Evolutionary conservation across 2,888 invertebrate species (phyloP), one percentile per base, ranked within the genome.

Genomic region (Phengaris alcon): DNA sequence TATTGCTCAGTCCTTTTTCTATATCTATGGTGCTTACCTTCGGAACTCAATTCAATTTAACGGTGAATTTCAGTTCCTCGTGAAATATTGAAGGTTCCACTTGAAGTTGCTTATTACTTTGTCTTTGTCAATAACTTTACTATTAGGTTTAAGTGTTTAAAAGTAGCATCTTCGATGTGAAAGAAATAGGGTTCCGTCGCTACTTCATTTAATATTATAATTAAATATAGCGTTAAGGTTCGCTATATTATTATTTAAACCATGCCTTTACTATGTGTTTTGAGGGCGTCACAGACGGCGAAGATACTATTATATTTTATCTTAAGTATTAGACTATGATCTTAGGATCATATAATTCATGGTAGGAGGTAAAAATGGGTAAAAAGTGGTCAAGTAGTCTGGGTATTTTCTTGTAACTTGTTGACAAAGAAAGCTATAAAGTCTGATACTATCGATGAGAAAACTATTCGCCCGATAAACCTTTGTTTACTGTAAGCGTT

Each of bases 21-120:
- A 35, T 64, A 12, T 44, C 64, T 12, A 13, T 44, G 64, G 64
- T 13, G 12, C 35, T 64, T 64, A 64, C 64, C 64, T 64, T 64
- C 64, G 35, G 64, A 64, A 64, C 64, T 64, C 64, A 64, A 64
- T 64, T 64, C 64, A 64, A 64, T 64, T 64, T 64, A 64, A 64
- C 64, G 64, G 64, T 64, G 35, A 64, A 44, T 64, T 64, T 64
- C 64, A 64, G 64, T 64, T 64, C 35, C 35, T 64, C 64, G 64
- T 64, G 35, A 64, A 64, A 64, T 64, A 64, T 64, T 64, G 35
- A 64, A 64, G 64, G 35, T 64, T 35, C 64, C 35, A 64, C 64
- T 64, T 44, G 35, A 64, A 64, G 64, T 64, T 64, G 64, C 64
- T 64, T 64, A 64, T 64, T 64, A 64, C 64, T 64, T 64, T 64